Evolutionary conservation across 2,113 vertebrate genomes (phyloP), one percentile per base, ranked within the genome.

Genomic region (Podilymbus podiceps): DNA sequence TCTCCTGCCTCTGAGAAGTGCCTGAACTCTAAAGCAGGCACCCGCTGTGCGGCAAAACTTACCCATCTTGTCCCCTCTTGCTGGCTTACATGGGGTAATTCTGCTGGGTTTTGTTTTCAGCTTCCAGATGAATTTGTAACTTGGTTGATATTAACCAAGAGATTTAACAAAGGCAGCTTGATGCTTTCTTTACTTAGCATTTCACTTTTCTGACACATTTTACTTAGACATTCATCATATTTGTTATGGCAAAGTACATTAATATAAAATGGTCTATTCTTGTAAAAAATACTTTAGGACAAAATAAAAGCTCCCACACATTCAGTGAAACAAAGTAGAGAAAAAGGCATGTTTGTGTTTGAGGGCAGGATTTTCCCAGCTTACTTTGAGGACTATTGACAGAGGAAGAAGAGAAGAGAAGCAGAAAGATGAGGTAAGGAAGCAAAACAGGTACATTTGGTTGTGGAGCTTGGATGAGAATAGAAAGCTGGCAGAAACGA

Each of bases 61-160:
- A 25, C 42, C 31, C 4, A 0, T 50, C 35, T 69, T 59, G 16
- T 56, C n/a, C 60, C 38, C 33, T 80, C 31, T 69, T 0, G 2
- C 81, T 74, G 47, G 25, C 11, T 11, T 21, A 15, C 11, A 27
- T 11, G 0, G 0, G 9, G 9, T 25, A 53, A 18, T 77, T 85
- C 30, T 55, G 77, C 62, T 50, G 6, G 6, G 7, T 75, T 74
- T 88, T 74, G 11, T 38, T 86, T 69, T 84, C 64, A 47, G 25
- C 50, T 89, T 86, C 72, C 76, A 66, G 18, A 13, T 1, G 6
- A 49, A 11, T 46, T 59, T 71, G 14, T 71, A 69, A 58, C 16
- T 53, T 86, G 30, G 8, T 72, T 68, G 23, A 47, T 90, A 42
- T 11, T 88, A 56, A 44, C 27, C 56, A 78, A 7, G 1, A 4